Evolutionary conservation across 2,888 invertebrate genomes (phyloP), one percentile per base, ranked within the genome.

Genomic region (Boloria selene): DNA sequence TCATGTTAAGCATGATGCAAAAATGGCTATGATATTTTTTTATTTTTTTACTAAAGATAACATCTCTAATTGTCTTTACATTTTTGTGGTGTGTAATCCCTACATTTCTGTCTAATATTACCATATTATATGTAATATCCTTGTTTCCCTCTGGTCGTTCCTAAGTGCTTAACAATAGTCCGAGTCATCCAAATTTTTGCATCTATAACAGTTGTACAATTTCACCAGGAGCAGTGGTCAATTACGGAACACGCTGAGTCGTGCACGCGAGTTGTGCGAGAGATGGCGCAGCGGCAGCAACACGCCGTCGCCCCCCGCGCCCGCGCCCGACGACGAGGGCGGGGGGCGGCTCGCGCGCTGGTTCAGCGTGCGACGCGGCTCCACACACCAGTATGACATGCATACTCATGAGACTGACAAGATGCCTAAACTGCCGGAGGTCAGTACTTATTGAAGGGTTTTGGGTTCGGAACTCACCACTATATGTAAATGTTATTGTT

Each of bases 351-450:
- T 97, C 56, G 95, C 97, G 44, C 93, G 98, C 74, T 97, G 97
- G 97, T 98, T 97, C 93, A 97, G 97, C 78, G 96, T 97, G 72
- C 92, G 97, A 50, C 93, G 97, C 69, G 96, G 96, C 52, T 96
- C 96, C 70, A 93, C 95, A n/a, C 95, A 96, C 85, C 97, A 97
- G 79, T 97, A 96, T 85, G 97, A 97, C 80, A 94, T 93, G 92
- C 92, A 92, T 71, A 69, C 87, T 31, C 87, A 90, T 72, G 90
- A 91, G 64, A 77, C 84, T 16, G 92, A 90, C 81, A 93, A 96
- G 87, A 96, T 97, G 96, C 96, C 97, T 45, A 95, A 95, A 77
- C 88, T 97, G 69, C 96, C 96, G 55, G 97, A 97, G 94, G 96
- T 96, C 83, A 84, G 71, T 66, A 17, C 31, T 31, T 38, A 38